phyloP scores from a whole-genome alignment of 2,888 invertebrate genomes.

The Margaritifera margaritifera region DNA sequence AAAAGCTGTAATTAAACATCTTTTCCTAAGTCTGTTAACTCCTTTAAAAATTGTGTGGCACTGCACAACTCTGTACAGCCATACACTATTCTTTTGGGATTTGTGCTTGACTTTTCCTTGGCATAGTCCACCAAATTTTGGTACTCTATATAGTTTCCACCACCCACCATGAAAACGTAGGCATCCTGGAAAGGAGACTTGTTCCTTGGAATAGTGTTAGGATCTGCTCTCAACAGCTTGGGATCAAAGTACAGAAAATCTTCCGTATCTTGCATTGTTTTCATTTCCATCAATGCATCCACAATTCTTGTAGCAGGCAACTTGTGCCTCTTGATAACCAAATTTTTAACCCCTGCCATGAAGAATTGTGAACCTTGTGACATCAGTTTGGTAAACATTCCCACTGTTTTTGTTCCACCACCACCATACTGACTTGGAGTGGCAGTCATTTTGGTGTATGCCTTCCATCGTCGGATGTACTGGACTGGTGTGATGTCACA shows the following conservation, averaged over 20 bases:
- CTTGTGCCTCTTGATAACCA: conserved; percentile 98
- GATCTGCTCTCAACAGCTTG: conserved; percentile 84
- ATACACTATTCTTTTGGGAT: conserved; percentile 88
- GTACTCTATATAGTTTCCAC: conserved; percentile 97
- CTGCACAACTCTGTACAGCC: conserved; percentile 95
- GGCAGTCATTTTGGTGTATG: conserved; percentile 84
- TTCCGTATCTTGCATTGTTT: conserved; percentile 83
- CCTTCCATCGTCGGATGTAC: conserved; percentile 96
- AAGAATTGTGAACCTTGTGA: conserved; percentile 97
- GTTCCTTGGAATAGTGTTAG: conserved; percentile 65
- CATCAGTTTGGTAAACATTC: conserved; percentile 98
- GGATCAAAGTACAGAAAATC: conserved; percentile 97
- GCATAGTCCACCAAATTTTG: conserved; percentile 97
- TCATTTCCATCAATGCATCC: conserved; percentile 89
- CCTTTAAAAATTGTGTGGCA: conserved; percentile 94
- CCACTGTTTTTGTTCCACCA: conserved; percentile 92
- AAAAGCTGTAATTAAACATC: no score
- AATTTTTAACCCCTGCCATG: conserved; percentile 99
- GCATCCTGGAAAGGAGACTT: conserved; percentile 71
- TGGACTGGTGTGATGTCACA: conserved; percentile 89
- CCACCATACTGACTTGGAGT: conserved; percentile 82
- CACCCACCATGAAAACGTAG: conserved; percentile 75
- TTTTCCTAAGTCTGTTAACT: conserved; percentile 73
- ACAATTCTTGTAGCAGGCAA: conserved; percentile 94
- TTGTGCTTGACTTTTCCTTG: conserved; percentile 80